Percentiles rank a stretch among this genome's conserved stretches.
Conservation (phyloP, 2,888 invertebrate species). For the Heteromurus nitidus region DNA sequence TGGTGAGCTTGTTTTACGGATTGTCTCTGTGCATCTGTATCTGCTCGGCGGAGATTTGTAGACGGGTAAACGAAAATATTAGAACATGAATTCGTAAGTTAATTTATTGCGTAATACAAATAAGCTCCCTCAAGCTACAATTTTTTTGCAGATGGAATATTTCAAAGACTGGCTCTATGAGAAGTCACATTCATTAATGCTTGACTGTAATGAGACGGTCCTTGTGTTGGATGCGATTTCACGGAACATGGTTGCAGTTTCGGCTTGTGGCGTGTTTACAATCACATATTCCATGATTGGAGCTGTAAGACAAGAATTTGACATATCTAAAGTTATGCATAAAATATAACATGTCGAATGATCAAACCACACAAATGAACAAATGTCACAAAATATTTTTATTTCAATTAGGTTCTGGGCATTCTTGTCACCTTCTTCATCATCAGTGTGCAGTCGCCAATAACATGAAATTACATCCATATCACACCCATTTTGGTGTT, state of each 20-base stretch:
- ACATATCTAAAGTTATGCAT: no score
- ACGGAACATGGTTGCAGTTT: background rate
- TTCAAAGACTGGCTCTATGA: background rate
- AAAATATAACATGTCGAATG: no score
- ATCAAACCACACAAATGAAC: no score
- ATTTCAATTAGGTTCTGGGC: background rate
- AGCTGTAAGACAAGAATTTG: no score
- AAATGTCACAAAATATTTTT: no score
- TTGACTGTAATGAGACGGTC: background rate
- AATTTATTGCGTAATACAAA: background rate
- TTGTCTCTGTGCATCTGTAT: background rate
- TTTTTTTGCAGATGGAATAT: background rate
- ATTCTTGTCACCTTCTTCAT: background rate
- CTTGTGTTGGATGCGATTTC: background rate
- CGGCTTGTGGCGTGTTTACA: background rate
- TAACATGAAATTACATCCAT: background rate
- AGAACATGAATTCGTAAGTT: background rate
- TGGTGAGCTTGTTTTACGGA: background rate
- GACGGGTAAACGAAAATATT: background rate
- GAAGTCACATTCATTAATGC: background rate
- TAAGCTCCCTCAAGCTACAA: background rate
- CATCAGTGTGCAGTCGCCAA: conserved; percentile 3
- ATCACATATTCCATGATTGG: background rate
- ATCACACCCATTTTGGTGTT: no score
- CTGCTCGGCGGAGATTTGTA: background rate